A percentile compares a stretch with the other conserved stretches of the same genome.
Conservation (phyloP, 2,113 vertebrate genomes). For the Pygoscelis adeliae region DNA sequence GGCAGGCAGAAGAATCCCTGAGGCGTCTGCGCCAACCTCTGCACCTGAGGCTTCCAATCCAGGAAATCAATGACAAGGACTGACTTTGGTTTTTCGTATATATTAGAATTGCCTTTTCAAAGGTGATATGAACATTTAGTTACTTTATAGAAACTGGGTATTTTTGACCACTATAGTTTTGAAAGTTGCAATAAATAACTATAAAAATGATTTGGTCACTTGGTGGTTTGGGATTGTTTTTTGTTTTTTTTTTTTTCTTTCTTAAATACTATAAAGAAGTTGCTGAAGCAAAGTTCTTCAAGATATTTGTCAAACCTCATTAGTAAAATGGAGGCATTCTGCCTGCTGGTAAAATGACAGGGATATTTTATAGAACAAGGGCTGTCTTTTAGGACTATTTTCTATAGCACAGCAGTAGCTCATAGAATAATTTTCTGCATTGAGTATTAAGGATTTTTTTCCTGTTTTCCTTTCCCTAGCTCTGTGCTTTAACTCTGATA, state of each 20-base stretch:
- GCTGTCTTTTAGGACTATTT: neutral
- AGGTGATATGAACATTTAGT: neutral
- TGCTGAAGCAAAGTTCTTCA: neutral
- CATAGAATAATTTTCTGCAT: neutral
- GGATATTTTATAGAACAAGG: neutral
- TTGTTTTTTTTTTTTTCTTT: neutral
- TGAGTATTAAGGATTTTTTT: neutral
- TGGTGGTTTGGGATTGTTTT: neutral
- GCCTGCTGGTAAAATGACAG: neutral
- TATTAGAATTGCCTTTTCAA: neutral
- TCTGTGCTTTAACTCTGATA: neutral
- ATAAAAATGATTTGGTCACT: neutral
- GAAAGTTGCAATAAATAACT: constrained; percentile 28
- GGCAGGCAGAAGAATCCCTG: constrained; percentile 86
- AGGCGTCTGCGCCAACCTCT: constrained; percentile 79
- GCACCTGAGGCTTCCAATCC: constrained; percentile 77
- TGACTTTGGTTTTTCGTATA: constrained; percentile 21
- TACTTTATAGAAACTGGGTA: neutral
- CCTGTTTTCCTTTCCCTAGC: neutral
- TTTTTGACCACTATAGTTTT: constrained; percentile 37
- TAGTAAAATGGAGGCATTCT: neutral
- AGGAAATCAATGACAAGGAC: constrained; percentile 78
- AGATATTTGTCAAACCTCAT: neutral
- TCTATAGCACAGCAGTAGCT: neutral
- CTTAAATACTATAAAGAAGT: neutral